Evolutionary conservation across 2,888 invertebrate species (phyloP).

Genomic region (Brachycybe producta): DNA sequence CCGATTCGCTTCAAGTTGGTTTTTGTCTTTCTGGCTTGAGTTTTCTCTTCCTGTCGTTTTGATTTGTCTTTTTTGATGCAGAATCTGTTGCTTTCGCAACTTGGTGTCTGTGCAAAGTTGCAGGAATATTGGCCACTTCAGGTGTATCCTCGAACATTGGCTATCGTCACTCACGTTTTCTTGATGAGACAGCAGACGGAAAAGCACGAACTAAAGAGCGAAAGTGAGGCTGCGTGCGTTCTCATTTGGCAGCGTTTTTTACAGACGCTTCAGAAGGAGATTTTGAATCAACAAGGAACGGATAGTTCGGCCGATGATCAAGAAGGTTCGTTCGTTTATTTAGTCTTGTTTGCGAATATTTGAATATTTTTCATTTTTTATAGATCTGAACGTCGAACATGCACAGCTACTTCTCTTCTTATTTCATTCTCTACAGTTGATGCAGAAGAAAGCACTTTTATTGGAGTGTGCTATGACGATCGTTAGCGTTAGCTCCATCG

Average conservation of each 20-base stretch:
- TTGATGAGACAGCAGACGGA: slow-evolving; percentile 42
- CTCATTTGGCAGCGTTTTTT: slow-evolving; percentile 84
- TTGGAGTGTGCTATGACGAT: slow-evolving; percentile 38
- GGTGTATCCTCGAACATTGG: slow-evolving; percentile 61
- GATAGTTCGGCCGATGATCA: slow-evolving; percentile 27
- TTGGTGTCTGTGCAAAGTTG: slow-evolving; percentile 60
- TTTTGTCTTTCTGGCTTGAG: no score
- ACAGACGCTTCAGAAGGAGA: slow-evolving; percentile 74
- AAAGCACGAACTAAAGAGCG: slow-evolving; percentile 54
- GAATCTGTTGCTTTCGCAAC: slow-evolving; percentile 54
- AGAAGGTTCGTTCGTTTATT: no score
- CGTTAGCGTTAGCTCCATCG: slow-evolving; percentile 22
- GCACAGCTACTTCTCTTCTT: slow-evolving; percentile 82
- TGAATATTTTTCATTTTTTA: neutral
- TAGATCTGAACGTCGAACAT: slow-evolving; percentile 88
- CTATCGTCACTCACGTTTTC: slow-evolving; percentile 68
- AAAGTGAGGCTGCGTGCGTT: slow-evolving; percentile 77
- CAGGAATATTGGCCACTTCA: slow-evolving; percentile 53
- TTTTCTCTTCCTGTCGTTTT: neutral
- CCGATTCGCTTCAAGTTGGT: slow-evolving; percentile 45
- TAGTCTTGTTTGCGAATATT: neutral
- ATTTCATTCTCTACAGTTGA: slow-evolving; percentile 85
- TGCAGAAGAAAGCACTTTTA: slow-evolving; percentile 91
- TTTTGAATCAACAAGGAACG: slow-evolving; percentile 48
- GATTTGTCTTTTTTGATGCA: slow-evolving; percentile 28